These are phyloP conservation scores for Camponotus floridanus DNA, from an alignment of 1,140 invertebrate species.

Conservation along the genomic window DNA sequence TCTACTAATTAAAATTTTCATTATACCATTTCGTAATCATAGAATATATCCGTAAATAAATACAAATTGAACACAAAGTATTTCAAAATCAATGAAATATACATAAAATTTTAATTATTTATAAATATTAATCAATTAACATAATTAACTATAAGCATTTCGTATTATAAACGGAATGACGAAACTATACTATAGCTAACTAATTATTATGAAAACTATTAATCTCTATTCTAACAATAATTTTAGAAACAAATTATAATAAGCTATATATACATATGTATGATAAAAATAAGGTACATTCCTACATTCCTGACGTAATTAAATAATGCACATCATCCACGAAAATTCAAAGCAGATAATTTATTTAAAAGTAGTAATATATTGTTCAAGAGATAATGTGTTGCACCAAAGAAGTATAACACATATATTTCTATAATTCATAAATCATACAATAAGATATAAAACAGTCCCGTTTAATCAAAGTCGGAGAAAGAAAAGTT, in stretches of 20 bases:
- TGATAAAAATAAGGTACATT: no score
- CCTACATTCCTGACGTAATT: no score
- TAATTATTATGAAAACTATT: slow-evolving; percentile 19
- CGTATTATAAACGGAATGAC: background rate
- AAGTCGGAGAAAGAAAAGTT: no score
- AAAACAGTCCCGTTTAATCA: background rate
- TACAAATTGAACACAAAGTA: slow-evolving; percentile 26
- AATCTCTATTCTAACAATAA: background rate
- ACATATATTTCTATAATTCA: no score
- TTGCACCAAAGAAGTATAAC: no score
- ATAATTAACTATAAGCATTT: slow-evolving; percentile 1
- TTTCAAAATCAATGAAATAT: background rate
- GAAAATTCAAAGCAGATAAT: no score
- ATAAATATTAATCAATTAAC: background rate
- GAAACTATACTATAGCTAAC: background rate
- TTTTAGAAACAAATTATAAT: background rate
- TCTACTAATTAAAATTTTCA: slow-evolving; percentile 10
- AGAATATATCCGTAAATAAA: background rate
- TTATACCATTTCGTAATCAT: background rate
- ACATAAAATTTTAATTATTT: background rate
- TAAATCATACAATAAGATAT: no score
- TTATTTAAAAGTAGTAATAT: no score
- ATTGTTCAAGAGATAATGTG: no score
- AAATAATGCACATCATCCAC: no score
- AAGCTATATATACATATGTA: no score